Evolutionary conservation across 2,888 invertebrate species (phyloP).

Genomic region (Hemaris fuciformis): DNA sequence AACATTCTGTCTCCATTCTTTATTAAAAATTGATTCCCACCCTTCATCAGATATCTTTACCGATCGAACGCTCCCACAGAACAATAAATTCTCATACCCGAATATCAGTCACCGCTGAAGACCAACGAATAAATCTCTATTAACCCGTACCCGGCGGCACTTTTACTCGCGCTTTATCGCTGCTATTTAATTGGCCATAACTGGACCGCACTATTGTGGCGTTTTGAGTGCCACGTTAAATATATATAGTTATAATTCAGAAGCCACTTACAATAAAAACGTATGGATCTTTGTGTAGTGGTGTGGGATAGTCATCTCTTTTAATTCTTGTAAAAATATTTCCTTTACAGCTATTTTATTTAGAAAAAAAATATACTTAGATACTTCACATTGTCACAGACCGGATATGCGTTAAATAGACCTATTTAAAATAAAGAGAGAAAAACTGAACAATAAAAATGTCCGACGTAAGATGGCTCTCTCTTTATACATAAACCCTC

Average conservation of each 20-base stretch:
- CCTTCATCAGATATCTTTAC: neutral
- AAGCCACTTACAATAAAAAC: neutral
- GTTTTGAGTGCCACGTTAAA: constrained; percentile 15
- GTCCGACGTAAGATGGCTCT: no score
- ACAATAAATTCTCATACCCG: constrained; percentile 5
- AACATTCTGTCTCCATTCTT: no score
- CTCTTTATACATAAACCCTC: no score
- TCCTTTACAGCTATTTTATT: no score
- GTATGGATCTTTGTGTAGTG: neutral
- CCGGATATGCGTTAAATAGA: no score
- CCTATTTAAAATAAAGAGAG: no score
- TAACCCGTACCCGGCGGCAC: constrained; percentile 49
- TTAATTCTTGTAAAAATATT: no score
- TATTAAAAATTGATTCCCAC: no score
- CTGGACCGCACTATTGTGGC: constrained; percentile 30
- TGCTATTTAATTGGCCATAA: constrained; percentile 42
- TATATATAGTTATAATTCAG: neutral
- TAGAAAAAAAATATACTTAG: no score
- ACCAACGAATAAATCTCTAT: constrained; percentile 58
- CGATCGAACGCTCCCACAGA: neutral
- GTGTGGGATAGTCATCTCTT: no score
- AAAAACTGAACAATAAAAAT: no score
- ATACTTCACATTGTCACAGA: no score
- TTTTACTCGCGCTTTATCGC: constrained; percentile 44
- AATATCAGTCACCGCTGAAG: constrained; percentile 22